Conservation (phyloP, 1,140 invertebrate genomes). For the Papilio polytes region DNA sequence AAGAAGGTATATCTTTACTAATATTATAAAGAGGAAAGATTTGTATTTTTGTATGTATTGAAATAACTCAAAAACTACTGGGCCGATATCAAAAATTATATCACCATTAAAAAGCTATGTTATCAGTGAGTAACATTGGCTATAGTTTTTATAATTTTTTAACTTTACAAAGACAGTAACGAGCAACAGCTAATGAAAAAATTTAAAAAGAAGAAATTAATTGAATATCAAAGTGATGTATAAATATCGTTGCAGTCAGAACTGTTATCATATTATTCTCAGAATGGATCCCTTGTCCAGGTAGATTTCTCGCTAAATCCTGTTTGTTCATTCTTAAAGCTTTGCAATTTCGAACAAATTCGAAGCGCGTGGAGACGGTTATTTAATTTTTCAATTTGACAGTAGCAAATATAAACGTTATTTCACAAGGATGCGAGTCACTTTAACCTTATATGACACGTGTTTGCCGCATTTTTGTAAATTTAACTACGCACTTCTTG, state of each 20-base stretch:
- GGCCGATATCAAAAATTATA: too few species aligned
- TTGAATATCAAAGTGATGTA: neutral
- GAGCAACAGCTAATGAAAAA: neutral
- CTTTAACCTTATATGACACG: neutral
- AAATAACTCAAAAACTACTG: too few species aligned
- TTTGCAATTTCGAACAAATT: neutral
- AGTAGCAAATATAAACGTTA: neutral
- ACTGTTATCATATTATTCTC: conserved; percentile 3
- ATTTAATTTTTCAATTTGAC: neutral
- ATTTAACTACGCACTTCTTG: conserved; percentile 3
- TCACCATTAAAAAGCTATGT: too few species aligned
- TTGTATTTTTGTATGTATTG: too few species aligned
- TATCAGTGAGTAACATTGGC: too few species aligned
- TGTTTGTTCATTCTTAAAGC: neutral
- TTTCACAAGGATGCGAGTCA: neutral
- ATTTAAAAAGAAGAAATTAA: neutral
- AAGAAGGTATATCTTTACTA: too few species aligned
- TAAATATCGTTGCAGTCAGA: neutral
- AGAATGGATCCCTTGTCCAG: neutral
- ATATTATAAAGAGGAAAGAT: too few species aligned
- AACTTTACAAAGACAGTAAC: too few species aligned
- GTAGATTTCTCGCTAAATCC: conserved; percentile 8
- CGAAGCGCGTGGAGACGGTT: neutral
- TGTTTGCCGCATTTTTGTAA: neutral
- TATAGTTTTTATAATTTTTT: too few species aligned